Evolutionary conservation across 2,113 vertebrate species (phyloP).

Genomic region (Promerops cafer): DNA sequence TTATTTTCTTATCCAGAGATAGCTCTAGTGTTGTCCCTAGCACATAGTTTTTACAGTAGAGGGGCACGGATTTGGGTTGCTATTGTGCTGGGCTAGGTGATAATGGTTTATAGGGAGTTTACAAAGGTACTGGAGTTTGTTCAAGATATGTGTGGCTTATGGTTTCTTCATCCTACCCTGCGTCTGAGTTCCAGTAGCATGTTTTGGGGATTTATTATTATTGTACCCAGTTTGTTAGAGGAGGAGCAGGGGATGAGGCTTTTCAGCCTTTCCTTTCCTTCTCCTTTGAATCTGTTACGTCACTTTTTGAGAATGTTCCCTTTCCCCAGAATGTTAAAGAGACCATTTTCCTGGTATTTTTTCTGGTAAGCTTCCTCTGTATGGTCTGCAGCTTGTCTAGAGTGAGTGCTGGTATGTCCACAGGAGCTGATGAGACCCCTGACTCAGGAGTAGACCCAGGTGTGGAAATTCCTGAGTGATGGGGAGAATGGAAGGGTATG

Average conservation of each 20-base stretch:
- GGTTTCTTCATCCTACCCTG: neutral
- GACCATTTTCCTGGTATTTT: neutral
- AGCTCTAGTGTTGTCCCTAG: too few species aligned
- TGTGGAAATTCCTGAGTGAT: too few species aligned
- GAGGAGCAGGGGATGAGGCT: neutral
- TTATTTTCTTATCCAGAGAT: too few species aligned
- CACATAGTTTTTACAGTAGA: too few species aligned
- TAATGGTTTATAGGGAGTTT: neutral
- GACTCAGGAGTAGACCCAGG: neutral
- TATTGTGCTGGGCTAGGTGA: too few species aligned
- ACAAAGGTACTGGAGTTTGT: neutral
- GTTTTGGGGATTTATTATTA: neutral
- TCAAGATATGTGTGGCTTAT: neutral
- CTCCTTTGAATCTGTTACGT: neutral
- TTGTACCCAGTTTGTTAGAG: neutral
- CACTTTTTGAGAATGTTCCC: neutral
- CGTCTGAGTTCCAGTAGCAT: neutral
- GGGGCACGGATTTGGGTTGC: too few species aligned
- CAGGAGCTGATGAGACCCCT: neutral
- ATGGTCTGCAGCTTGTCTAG: neutral
- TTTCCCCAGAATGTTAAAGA: neutral
- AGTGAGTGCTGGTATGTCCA: neutral
- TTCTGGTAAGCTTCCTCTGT: neutral
- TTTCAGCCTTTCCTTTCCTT: neutral
- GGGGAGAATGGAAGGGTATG: too few species aligned